phyloP scores from a whole-genome alignment of 2,113 vertebrate species.

The Erythrocercus mccallii region DNA sequence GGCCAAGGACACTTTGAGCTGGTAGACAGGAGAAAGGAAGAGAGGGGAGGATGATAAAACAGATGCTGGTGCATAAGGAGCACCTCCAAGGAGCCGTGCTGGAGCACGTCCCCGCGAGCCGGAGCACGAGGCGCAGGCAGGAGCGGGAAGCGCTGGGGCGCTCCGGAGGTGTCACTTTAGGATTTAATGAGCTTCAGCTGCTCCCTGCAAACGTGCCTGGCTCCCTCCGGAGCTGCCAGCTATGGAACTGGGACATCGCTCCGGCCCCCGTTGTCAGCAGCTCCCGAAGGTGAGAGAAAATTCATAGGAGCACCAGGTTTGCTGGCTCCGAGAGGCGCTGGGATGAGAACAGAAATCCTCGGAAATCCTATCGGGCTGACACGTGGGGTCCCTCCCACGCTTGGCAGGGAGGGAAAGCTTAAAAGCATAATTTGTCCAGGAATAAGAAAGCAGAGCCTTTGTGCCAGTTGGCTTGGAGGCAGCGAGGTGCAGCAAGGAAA shows the following conservation, averaged over 20 bases:
- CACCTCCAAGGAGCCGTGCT: neutral
- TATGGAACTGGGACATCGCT: neutral
- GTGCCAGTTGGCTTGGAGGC: conserved; percentile 54
- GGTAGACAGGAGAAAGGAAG: neutral
- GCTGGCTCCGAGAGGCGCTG: neutral
- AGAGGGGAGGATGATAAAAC: neutral
- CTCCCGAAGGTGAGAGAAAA: neutral
- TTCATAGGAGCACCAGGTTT: neutral
- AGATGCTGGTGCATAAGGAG: neutral
- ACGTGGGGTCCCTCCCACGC: conserved; percentile 28
- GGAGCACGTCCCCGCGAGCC: neutral
- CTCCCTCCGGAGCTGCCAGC: neutral
- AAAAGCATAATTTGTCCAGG: conserved; percentile 26
- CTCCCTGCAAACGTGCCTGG: neutral
- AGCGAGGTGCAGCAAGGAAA: conserved; percentile 30
- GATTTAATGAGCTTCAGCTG: neutral
- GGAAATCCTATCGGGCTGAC: neutral
- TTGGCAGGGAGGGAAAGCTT: neutral
- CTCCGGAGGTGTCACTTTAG: neutral
- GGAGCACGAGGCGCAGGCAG: neutral
- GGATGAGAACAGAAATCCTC: neutral
- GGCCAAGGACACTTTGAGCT: neutral
- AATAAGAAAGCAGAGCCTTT: neutral
- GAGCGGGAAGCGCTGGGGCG: neutral
- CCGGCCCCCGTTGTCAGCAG: neutral